These are phyloP conservation scores for Loxodonta africana DNA, from an alignment of 2,113 vertebrate species.

Conservation along the genomic window DNA sequence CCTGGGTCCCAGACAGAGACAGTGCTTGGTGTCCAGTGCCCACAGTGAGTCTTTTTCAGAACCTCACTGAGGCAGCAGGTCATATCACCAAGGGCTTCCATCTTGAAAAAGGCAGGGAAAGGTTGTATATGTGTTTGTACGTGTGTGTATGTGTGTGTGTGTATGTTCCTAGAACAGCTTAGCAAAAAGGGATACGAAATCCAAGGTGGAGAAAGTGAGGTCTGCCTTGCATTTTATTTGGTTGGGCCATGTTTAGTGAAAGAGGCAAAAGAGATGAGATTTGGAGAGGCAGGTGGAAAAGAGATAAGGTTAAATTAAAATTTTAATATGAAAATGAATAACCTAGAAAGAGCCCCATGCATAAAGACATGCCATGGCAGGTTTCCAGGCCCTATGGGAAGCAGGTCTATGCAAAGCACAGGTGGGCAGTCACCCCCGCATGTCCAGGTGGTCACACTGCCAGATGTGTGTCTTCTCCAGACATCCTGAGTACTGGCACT, in stretches of 20 bases:
- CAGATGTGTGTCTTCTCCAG: background rate
- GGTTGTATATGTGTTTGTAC: background rate
- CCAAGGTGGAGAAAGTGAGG: background rate
- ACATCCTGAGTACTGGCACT: background rate
- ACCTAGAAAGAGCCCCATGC: background rate
- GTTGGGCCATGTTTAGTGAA: background rate
- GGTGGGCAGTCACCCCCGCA: too few species aligned
- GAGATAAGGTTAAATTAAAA: slow-evolving; percentile 18
- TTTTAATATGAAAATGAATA: background rate
- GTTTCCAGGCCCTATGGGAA: background rate
- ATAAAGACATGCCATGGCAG: background rate
- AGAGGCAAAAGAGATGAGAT: background rate
- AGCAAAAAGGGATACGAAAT: background rate
- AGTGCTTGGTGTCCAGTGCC: background rate
- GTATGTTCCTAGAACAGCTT: background rate
- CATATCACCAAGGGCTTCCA: background rate
- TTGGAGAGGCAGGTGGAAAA: background rate
- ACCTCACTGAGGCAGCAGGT: background rate
- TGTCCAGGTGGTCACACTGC: background rate
- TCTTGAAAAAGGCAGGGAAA: background rate
- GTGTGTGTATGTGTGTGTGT: background rate
- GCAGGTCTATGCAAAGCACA: background rate
- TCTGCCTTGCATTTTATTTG: background rate
- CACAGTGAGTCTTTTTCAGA: background rate
- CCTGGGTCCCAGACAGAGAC: background rate